Percentiles rank a stretch among this genome's conserved stretches.
phyloP scores from a whole-genome alignment of 1,140 invertebrate species.

The Bombus terrestris region DNA sequence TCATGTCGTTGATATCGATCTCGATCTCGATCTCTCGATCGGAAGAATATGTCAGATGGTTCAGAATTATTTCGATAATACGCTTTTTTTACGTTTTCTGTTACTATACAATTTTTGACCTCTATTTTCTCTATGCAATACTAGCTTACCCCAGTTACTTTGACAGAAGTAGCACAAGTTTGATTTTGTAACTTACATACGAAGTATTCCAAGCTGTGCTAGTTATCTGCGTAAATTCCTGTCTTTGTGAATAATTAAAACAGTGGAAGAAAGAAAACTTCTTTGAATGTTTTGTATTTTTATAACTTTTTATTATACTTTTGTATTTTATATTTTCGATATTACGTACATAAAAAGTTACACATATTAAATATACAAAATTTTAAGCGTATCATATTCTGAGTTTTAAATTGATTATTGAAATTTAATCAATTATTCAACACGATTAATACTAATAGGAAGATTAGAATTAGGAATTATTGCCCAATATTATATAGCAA shows the following conservation, averaged over 20 bases:
- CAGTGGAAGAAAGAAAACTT: neutral
- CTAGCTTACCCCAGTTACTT: neutral
- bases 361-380: too few species aligned
- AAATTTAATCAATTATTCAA: too few species aligned
- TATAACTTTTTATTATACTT: neutral
- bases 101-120: neutral
- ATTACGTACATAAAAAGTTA: too few species aligned
- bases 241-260: too few species aligned
- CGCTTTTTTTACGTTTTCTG: too few species aligned
- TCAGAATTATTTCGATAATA: neutral
- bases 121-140: neutral
- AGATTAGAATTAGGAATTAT: too few species aligned
- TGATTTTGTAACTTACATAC: neutral
- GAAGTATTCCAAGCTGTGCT: neutral
- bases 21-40: constrained; percentile 16
- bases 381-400: too few species aligned
- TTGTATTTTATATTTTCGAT: too few species aligned
- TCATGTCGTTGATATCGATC: constrained; percentile 11
- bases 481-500: too few species aligned
- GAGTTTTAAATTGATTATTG: too few species aligned
- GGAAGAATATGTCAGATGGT: neutral
- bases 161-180: neutral
- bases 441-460: too few species aligned
- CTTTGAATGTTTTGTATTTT: neutral
- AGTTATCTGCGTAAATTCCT: neutral